Evolutionary conservation across 2,888 invertebrate genomes (phyloP).

Genomic region (Anarsia innoxiella): DNA sequence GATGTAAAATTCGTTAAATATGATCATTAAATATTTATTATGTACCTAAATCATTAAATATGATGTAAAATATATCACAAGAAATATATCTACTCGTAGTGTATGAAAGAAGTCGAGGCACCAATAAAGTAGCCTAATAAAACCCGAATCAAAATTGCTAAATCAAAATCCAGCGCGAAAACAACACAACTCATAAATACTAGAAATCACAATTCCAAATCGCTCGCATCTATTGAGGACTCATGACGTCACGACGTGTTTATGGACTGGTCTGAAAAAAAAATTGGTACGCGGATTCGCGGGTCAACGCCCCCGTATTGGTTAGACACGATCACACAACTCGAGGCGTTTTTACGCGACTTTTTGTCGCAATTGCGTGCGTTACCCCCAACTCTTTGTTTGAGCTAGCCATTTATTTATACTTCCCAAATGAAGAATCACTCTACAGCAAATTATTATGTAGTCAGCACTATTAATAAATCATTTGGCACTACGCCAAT

Average conservation of each 20-base stretch:
- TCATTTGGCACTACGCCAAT: constrained; percentile 22
- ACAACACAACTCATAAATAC: too few relatives aligned
- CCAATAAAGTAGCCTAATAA: too few relatives aligned
- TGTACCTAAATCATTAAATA: too few relatives aligned
- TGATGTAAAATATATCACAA: too few relatives aligned
- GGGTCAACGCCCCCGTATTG: constrained; percentile 59
- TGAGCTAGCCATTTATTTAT: constrained; percentile 15
- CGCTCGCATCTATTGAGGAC: too few relatives aligned
- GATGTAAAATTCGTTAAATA: too few relatives aligned
- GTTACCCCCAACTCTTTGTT: constrained; percentile 44
- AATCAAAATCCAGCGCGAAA: too few relatives aligned
- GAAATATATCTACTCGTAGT: too few relatives aligned
- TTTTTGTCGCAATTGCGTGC: constrained; percentile 59
- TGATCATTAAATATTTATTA: too few relatives aligned
- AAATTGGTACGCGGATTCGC: constrained; percentile 44
- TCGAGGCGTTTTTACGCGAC: constrained; percentile 47
- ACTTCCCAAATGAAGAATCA: constrained; percentile 14
- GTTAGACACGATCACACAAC: constrained; percentile 54
- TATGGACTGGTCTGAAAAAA: constrained; percentile 29
- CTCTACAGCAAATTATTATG: constrained; percentile 12
- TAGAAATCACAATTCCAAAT: neutral
- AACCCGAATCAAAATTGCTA: too few relatives aligned
- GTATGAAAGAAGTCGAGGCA: too few relatives aligned
- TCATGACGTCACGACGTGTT: too few relatives aligned
- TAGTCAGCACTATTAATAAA: constrained; percentile 23